Conservation (phyloP, 2,888 invertebrate species). For the Ceriagrion tenellum region DNA sequence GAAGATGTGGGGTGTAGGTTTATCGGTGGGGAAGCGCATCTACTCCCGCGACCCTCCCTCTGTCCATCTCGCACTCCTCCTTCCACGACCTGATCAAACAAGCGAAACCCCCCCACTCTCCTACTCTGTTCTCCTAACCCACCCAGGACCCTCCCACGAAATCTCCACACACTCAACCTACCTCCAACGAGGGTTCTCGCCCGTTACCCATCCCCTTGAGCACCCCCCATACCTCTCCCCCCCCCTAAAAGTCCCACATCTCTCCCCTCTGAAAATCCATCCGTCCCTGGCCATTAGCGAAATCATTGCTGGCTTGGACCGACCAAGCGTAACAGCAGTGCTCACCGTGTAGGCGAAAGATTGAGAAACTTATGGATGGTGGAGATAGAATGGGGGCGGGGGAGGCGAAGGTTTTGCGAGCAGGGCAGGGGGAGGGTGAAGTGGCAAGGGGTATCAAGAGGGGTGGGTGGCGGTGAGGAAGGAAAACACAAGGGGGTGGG, state of each 20-base stretch:
- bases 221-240: background rate
- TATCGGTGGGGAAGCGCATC: background rate
- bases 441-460: background rate
- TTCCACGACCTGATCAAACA: background rate
- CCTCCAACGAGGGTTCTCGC: background rate
- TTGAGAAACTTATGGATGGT: slow-evolving; percentile 61
- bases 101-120: background rate
- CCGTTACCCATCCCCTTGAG: background rate
- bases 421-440: background rate
- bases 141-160: background rate
- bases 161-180: background rate
- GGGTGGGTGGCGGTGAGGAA: background rate
- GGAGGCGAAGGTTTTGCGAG: background rate
- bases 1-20: background rate
- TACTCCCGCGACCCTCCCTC: too few species aligned
- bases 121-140: background rate
- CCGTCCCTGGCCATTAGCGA: slow-evolving; percentile 65
- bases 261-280: slow-evolving; percentile 32
- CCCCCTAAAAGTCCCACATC: background rate
- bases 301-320: slow-evolving; percentile 65
- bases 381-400: background rate
- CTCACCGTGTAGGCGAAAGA: slow-evolving; percentile 2
- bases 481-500: background rate
- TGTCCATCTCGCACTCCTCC: background rate
- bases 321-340: slow-evolving; percentile 39